These are phyloP conservation scores for Hedychridium roseum DNA, from an alignment of 2,888 invertebrate genomes.

Conservation along the genomic window DNA sequence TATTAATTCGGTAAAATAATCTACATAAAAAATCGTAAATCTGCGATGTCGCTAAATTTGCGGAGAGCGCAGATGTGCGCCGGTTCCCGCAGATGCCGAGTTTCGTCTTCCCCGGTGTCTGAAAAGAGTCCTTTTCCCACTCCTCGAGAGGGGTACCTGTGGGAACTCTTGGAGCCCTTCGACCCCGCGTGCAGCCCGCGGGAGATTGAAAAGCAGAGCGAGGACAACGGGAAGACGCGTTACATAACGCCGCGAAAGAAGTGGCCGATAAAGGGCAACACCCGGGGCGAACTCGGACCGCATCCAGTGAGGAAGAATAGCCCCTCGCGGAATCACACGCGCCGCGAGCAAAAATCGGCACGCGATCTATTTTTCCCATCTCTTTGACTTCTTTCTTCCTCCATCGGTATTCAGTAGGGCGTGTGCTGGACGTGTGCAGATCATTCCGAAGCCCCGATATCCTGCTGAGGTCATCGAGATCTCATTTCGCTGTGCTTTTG, in stretches of 20 bases:
- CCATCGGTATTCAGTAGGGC: constrained; percentile 24
- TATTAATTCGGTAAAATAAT: no score
- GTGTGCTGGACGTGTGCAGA: constrained; percentile 47
- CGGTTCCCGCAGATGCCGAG: constrained; percentile 12
- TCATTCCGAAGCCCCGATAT: constrained; percentile 14
- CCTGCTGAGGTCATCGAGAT: constrained; percentile 15
- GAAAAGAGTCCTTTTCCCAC: constrained; percentile 5
- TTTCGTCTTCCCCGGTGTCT: background rate
- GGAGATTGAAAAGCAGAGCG: constrained; percentile 7
- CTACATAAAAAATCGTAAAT: no score
- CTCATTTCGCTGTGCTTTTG: constrained; percentile 4
- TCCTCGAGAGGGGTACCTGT: constrained; percentile 28
- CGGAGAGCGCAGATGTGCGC: no score
- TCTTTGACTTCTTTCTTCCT: constrained; percentile 10
- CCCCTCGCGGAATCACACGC: constrained; percentile 11
- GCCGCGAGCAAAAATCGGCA: constrained; percentile 24
- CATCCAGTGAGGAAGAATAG: constrained; percentile 23
- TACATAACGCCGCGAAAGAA: constrained; percentile 3
- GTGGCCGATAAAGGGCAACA: constrained; percentile 7
- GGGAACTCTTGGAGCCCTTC: constrained; percentile 31
- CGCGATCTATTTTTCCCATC: constrained; percentile 37
- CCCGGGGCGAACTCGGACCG: constrained; percentile 17
- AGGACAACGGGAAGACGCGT: background rate
- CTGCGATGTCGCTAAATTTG: no score
- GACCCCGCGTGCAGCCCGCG: no score